Base-by-base conservation (phyloP, 2,797 vertebrate genomes). In the Sebastes trivittatus region DNA sequence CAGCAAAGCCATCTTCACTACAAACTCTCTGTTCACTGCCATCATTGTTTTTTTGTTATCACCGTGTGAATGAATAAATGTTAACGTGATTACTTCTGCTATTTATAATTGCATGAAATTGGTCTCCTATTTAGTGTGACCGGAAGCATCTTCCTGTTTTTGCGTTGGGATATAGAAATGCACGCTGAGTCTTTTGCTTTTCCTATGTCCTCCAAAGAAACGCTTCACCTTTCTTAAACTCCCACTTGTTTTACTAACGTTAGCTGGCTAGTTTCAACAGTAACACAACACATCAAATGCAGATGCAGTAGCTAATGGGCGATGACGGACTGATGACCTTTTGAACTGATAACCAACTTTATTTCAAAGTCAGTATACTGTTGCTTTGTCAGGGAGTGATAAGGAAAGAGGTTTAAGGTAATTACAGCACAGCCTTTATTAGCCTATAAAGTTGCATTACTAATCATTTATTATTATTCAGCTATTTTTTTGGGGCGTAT, bases 321-420 rank as follows among this genome's bases (percentile, higher is more conserved):
- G 60, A 52, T 66, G 22, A 73, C 27, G 6, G 13, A 55, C 14
- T 58, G 22, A 67, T 66, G 27, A 75, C 61, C 61, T 54, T 54
- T 54, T 54, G 9, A 54, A 55, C 14, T 58, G 60, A 63, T 71
- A 29, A 75, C 61, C 61, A 66, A 74, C 22, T 61, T 72, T 68
- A 46, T n/a, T 64, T 72, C 34, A 27, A 55, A 55, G 23, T 60
- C 13, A 25, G 20, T 27, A 23, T 64, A 16, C 25, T 67, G 25
- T 63, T 79, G 8, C 3, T 29, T 49, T 29, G 27, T 42, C n/a
- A 42, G 32, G 22, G 8, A 30, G 1, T 30, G 60, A 68, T 34
- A 32, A 70, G 1, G 16, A 63, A 60, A 74, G 30, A 68, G 68
- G 23, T 58, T 52, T 32, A 66, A 59, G 56, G 27, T 54, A 63